A percentile compares a stretch with the other conserved stretches of the same genome.
phyloP scores from a whole-genome alignment of 1,140 invertebrate species.

The Neodiprion fabricii region DNA sequence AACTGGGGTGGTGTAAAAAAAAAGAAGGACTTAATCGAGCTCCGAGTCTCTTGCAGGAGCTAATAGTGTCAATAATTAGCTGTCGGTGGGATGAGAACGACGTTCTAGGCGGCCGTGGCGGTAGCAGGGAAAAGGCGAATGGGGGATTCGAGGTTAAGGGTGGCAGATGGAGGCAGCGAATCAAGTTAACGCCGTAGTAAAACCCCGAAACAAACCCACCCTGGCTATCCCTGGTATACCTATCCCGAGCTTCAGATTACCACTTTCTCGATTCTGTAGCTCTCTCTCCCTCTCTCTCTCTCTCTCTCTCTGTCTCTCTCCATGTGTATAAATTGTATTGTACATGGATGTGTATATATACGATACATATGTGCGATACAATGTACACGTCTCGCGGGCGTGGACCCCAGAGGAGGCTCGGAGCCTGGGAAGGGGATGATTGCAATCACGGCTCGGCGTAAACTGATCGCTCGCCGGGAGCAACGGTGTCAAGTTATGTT shows the following conservation, averaged over 20 bases:
- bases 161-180: conserved; percentile 31
- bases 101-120: background rate
- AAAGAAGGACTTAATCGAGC: background rate
- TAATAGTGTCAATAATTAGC: conserved; percentile 13
- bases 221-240: background rate
- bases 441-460: conserved; percentile 26
- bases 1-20: background rate
- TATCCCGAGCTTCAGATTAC: conserved; percentile 36
- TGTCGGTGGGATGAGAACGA: background rate
- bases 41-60: background rate
- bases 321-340: background rate
- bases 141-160: conserved; percentile 4
- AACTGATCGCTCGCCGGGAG: conserved; percentile 22
- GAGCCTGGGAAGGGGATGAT: conserved; percentile 21
- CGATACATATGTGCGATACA: too few species aligned
- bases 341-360: background rate
- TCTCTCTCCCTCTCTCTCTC: background rate
- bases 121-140: background rate
- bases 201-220: conserved; percentile 42
- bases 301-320: background rate
- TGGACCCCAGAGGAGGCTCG: conserved; percentile 29
- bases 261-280: conserved; percentile 29
- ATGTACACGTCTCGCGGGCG: conserved; percentile 31
- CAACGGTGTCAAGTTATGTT: background rate
- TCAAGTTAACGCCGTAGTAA: conserved; percentile 44